phyloP scores from a whole-genome alignment of 2,888 invertebrate genomes.

The Unio delphinus region DNA sequence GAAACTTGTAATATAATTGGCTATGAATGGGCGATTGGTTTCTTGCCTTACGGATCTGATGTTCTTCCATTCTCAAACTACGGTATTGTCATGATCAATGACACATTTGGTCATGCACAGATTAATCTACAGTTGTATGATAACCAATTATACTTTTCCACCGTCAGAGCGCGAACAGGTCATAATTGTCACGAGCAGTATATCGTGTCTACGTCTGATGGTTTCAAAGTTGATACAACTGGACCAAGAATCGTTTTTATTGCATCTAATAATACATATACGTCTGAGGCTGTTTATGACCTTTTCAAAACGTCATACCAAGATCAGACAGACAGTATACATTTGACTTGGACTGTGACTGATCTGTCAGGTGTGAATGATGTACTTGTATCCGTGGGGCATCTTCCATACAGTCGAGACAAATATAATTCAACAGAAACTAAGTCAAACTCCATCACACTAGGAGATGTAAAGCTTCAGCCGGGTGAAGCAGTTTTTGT shows the following conservation, averaged over 20 bases:
- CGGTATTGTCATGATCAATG: slow-evolving; percentile 50
- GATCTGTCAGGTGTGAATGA: slow-evolving; percentile 18
- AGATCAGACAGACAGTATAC: slow-evolving; percentile 19
- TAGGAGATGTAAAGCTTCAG: slow-evolving; percentile 14
- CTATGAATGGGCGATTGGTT: slow-evolving; percentile 57
- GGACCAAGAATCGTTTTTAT: slow-evolving; percentile 26
- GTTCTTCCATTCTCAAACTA: slow-evolving; percentile 45
- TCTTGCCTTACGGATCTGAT: slow-evolving; percentile 43
- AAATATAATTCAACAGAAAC: slow-evolving; percentile 4
- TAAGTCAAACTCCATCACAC: slow-evolving; percentile 4
- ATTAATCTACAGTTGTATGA: slow-evolving; percentile 41
- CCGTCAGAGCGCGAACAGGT: slow-evolving; percentile 50
- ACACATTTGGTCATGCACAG: slow-evolving; percentile 45
- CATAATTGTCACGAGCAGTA: slow-evolving; percentile 41
- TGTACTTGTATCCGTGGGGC: slow-evolving; percentile 16
- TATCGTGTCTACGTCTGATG: slow-evolving; percentile 51
- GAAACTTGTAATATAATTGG: slow-evolving; percentile 48
- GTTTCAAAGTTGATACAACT: slow-evolving; percentile 42
- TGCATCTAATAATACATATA: slow-evolving; percentile 12
- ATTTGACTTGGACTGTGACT: slow-evolving; percentile 21
- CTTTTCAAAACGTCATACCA: slow-evolving; percentile 23
- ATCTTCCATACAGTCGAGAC: slow-evolving; percentile 13
- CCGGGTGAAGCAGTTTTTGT: slow-evolving; percentile 37
- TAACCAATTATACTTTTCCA: slow-evolving; percentile 40
- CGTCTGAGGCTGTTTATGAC: slow-evolving; percentile 4